phyloP scores from a whole-genome alignment of 2,113 vertebrate genomes.

The Ptyas mucosa region DNA sequence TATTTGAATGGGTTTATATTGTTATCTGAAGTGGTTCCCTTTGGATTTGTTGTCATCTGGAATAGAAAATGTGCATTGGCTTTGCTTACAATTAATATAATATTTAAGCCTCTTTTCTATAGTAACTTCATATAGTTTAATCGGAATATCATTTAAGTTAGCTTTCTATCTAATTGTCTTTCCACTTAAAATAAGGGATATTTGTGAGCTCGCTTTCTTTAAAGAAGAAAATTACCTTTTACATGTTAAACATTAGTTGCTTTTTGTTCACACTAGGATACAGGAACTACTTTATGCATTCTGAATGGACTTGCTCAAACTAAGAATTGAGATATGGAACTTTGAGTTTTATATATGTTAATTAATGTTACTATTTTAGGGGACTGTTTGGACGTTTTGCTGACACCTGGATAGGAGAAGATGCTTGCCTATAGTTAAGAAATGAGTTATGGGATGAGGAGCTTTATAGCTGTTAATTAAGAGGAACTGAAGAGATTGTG shows the following conservation, averaged over 20 bases:
- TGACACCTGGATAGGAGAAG: not conserved
- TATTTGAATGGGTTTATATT: not conserved
- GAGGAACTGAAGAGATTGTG: not conserved
- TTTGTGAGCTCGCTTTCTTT: not conserved
- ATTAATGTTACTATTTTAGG: not conserved
- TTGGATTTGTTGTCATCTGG: not conserved
- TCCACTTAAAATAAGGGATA: too few relatives aligned
- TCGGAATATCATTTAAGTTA: not conserved
- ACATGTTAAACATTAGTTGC: not conserved
- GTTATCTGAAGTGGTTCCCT: not conserved
- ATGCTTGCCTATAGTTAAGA: not conserved
- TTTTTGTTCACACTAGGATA: not conserved
- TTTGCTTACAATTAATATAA: not conserved
- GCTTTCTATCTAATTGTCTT: not conserved
- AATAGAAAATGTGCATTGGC: not conserved
- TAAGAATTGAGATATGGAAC: not conserved
- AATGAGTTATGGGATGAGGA: not conserved
- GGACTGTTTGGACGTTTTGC: not conserved
- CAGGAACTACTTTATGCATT: not conserved
- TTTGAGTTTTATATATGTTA: not conserved
- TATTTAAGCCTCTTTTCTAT: not conserved
- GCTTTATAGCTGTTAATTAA: not conserved
- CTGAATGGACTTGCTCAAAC: not conserved
- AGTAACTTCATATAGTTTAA: not conserved
- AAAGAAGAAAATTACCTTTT: not conserved